Evolutionary conservation across 2,113 vertebrate species (phyloP).

Genomic region (Amblyopsis rosae): DNA sequence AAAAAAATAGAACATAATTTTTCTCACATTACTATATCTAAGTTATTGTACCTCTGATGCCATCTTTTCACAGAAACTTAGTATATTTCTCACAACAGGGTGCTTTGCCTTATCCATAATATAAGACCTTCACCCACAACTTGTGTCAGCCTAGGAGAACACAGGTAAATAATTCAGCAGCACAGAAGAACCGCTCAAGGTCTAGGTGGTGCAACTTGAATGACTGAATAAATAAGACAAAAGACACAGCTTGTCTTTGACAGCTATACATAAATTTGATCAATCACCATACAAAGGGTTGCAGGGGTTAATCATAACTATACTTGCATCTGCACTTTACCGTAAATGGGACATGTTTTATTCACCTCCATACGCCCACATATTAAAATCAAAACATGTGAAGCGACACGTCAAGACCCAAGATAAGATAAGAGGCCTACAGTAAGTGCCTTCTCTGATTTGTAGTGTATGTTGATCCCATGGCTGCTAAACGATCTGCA

Average conservation of each 20-base stretch:
- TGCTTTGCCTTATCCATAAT: constrained; percentile 48
- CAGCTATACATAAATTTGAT: no score
- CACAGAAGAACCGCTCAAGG: constrained; percentile 37
- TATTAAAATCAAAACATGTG: not conserved
- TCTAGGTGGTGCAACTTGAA: constrained; percentile 3
- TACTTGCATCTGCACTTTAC: no score
- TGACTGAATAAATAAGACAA: constrained; percentile 3
- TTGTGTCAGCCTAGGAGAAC: constrained; percentile 24
- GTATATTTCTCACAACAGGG: constrained; percentile 12
- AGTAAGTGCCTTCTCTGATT: not conserved
- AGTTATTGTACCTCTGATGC: constrained; percentile 14
- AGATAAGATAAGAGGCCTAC: no score
- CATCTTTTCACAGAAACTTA: not conserved
- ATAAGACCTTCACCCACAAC: constrained; percentile 23
- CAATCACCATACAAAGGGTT: no score
- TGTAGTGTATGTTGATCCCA: not conserved
- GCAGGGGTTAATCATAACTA: no score
- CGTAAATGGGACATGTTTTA: no score
- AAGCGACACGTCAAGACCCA: no score
- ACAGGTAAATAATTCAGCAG: constrained; percentile 47
- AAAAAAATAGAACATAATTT: not conserved
- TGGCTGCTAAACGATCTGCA: constrained; percentile 11
- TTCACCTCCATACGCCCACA: not conserved
- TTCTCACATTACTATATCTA: not conserved
- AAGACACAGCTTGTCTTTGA: no score